A percentile compares a stretch with the other conserved stretches of the same genome.
Conservation (phyloP, 2,113 vertebrate genomes). For the Heterocephalus glaber region DNA sequence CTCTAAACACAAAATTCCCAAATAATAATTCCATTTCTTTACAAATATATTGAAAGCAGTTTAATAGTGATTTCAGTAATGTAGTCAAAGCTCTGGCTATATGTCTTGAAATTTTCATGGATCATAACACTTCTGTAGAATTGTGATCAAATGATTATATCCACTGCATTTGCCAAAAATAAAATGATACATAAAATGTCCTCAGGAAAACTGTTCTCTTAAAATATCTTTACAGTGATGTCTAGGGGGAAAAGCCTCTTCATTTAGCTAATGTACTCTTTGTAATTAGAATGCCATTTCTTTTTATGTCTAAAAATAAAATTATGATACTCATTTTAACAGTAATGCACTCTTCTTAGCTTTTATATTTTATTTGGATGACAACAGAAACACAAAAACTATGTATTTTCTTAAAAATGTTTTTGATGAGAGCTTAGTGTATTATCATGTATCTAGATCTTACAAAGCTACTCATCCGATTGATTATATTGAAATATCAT, state of each 20-base stretch:
- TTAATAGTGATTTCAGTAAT: background rate
- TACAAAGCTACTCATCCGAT: background rate
- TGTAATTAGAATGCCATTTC: constrained; percentile 56
- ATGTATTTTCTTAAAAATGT: background rate
- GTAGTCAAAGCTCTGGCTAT: background rate
- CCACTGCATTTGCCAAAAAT: background rate
- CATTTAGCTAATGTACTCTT: background rate
- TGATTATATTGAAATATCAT: background rate
- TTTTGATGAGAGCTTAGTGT: background rate
- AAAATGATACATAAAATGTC: constrained; percentile 53
- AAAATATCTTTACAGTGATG: constrained; percentile 49
- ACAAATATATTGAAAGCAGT: background rate
- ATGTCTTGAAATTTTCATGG: constrained; percentile 71
- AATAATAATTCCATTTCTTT: background rate
- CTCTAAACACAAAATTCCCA: background rate
- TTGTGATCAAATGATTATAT: background rate
- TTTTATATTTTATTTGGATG: constrained; percentile 40
- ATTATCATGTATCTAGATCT: background rate
- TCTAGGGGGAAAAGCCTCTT: background rate
- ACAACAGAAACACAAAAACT: constrained; percentile 2
- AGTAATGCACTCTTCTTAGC: background rate
- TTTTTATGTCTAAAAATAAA: constrained; percentile 53
- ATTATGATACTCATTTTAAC: constrained; percentile 31
- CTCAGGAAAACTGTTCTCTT: constrained; percentile 34
- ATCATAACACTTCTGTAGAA: constrained; percentile 54